phyloP scores from a whole-genome alignment of 2,797 vertebrate genomes.

The Myiotriccus ornatus region DNA sequence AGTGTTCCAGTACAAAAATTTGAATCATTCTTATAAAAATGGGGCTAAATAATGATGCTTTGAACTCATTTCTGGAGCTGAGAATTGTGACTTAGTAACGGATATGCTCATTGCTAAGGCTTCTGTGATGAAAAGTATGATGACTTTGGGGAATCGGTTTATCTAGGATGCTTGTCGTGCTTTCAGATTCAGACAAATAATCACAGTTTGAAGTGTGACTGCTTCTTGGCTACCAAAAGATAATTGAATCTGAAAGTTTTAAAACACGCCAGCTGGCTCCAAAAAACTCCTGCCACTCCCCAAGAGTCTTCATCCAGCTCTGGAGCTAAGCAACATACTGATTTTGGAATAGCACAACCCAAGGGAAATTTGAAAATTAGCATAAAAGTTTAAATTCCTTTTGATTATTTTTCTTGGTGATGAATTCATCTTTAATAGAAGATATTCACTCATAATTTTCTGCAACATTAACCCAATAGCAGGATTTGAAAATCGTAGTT shows the following conservation, averaged over 20 bases:
- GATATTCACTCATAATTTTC: neutral
- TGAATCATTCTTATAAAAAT: neutral
- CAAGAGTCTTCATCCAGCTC: neutral
- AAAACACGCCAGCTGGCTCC: neutral
- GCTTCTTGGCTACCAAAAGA: neutral
- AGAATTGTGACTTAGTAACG: neutral
- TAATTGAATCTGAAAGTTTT: neutral
- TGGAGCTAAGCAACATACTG: neutral
- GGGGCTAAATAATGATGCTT: neutral
- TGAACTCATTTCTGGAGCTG: neutral
- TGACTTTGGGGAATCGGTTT: fast-evolving
- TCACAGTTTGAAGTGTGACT: neutral
- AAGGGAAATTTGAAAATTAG: neutral
- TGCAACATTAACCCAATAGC: neutral
- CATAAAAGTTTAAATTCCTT: neutral
- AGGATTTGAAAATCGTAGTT: neutral
- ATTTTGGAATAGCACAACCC: neutral
- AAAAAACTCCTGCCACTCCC: neutral
- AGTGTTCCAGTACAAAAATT: neutral
- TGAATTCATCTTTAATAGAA: neutral
- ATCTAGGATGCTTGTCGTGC: neutral
- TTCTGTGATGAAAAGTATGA: neutral
- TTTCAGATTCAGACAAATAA: neutral
- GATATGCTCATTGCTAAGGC: neutral
- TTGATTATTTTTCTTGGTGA: neutral